A percentile compares a stretch with the other conserved stretches of the same genome.
Evolutionary conservation across 2,113 vertebrate genomes (phyloP).

Genomic region (Ifrita kowaldi): DNA sequence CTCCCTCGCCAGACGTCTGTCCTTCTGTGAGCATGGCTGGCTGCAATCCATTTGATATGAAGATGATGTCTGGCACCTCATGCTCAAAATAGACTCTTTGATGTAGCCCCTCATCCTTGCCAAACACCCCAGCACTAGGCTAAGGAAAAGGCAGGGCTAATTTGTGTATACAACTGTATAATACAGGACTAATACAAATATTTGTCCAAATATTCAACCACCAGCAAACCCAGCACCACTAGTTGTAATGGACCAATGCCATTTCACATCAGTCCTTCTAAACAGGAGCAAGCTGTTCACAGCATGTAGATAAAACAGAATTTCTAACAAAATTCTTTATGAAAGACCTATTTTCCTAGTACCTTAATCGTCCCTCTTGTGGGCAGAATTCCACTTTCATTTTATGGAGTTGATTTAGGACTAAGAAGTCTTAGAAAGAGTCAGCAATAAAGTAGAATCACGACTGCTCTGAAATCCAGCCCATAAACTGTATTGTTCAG

Average conservation of each 20-base stretch:
- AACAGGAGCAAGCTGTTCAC: conserved; percentile 1
- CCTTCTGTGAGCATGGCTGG: neutral
- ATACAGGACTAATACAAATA: neutral
- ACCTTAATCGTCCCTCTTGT: neutral
- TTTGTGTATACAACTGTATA: neutral
- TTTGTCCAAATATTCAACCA: neutral
- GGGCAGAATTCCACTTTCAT: neutral
- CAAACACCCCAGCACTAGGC: neutral
- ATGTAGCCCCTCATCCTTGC: conserved; percentile 2
- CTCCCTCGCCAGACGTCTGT: neutral
- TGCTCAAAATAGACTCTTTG: conserved; percentile 9
- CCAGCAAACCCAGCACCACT: neutral
- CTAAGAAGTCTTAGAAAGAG: neutral
- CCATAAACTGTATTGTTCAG: neutral
- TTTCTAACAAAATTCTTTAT: neutral
- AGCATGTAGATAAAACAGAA: neutral
- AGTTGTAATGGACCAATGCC: neutral
- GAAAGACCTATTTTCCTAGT: neutral
- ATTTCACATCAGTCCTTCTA: neutral
- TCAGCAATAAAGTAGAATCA: neutral
- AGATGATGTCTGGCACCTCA: neutral
- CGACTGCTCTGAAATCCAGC: neutral
- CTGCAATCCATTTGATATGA: neutral
- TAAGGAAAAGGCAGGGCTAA: neutral
- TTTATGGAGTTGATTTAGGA: neutral